Conservation (phyloP, 2,888 invertebrate genomes). For the Cataglyphis rosenhaueri region DNA sequence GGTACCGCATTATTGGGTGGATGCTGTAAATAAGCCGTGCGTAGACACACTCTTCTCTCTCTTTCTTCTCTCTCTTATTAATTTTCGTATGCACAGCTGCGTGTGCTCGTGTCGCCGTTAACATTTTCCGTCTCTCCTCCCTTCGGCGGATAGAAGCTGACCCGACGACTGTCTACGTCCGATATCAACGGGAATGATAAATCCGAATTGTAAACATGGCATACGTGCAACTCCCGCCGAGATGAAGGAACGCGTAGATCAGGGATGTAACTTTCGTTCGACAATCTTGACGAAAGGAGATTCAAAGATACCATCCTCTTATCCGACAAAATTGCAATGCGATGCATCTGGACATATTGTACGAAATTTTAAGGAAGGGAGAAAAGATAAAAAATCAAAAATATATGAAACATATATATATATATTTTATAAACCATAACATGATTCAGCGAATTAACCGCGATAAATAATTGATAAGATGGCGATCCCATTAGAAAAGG, state of each 20-base stretch:
- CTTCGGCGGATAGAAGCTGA: constrained; percentile 32
- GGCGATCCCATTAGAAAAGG: constrained; percentile 16
- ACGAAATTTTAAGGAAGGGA: not conserved
- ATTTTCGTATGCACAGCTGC: constrained; percentile 67
- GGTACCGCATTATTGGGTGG: constrained; percentile 54
- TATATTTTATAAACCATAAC: not conserved
- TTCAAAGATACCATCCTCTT: not conserved
- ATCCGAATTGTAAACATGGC: constrained; percentile 53
- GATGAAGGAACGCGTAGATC: constrained; percentile 17
- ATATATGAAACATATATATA: not conserved
- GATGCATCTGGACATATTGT: not conserved
- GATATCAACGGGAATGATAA: constrained; percentile 63
- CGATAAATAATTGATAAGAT: not conserved
- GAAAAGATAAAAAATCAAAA: not conserved
- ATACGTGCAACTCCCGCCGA: not conserved
- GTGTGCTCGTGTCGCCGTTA: constrained; percentile 17
- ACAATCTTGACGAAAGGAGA: not conserved
- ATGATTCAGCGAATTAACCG: not conserved
- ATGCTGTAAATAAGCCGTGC: constrained; percentile 52
- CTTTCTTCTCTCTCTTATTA: constrained; percentile 41
- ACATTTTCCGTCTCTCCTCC: constrained; percentile 33
- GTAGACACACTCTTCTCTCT: constrained; percentile 36
- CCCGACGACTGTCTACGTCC: constrained; percentile 55
- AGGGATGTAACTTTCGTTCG: constrained; percentile 26
- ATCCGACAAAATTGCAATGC: not conserved